phyloP scores from a whole-genome alignment of 2,888 invertebrate species.

The Xylota segnis region DNA sequence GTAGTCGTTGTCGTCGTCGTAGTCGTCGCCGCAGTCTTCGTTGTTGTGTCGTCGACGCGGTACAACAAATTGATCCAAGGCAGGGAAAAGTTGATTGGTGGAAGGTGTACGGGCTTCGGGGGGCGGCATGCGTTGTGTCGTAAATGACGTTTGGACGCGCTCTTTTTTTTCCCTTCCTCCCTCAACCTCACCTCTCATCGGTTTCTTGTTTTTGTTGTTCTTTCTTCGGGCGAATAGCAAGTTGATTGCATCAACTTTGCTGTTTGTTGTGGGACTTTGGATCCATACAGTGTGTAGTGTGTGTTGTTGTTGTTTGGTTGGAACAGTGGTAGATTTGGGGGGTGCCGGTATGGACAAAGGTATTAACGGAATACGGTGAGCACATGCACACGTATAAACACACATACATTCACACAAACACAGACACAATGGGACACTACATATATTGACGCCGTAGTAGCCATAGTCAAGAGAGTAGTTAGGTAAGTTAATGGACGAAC shows the following conservation, averaged over 20 bases:
- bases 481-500: constrained; percentile 72
- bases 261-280: constrained; percentile 74
- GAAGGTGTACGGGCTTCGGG: constrained; percentile 42
- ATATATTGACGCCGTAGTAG: constrained; percentile 50
- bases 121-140: constrained; percentile 69
- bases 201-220: constrained; percentile 79
- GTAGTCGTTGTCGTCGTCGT: constrained; percentile 21
- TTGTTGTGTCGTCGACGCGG: constrained; percentile 75
- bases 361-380: constrained; percentile 55
- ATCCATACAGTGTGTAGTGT: constrained; percentile 40
- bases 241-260: constrained; percentile 77
- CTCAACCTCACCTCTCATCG: constrained; percentile 5
- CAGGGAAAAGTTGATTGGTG: constrained; percentile 42
- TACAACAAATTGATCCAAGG: constrained; percentile 74
- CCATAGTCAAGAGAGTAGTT: constrained; percentile 72
- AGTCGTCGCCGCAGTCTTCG: constrained; percentile 65
- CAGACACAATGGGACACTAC: constrained; percentile 43
- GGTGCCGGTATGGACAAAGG: constrained; percentile 52
- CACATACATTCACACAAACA: too few species aligned
- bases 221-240: constrained; percentile 69
- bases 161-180: constrained; percentile 78
- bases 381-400: constrained; percentile 33
- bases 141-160: constrained; percentile 70
- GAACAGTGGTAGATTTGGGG: constrained; percentile 36
- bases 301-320: constrained; percentile 33